Base-by-base conservation (phyloP, 2,113 vertebrate genomes). In the Mystacornis crossleyi region DNA sequence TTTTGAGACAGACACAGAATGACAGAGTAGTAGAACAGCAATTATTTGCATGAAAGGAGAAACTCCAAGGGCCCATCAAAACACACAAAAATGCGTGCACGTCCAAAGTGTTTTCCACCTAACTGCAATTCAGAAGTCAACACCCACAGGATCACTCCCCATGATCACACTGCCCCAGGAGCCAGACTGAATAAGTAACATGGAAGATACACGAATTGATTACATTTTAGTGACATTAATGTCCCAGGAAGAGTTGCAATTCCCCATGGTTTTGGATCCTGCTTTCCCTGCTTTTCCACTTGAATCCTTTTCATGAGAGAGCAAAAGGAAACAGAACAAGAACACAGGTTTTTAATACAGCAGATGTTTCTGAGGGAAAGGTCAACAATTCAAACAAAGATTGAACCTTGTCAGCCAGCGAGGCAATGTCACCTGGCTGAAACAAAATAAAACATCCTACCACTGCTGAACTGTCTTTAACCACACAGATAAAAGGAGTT, bases 41-140 rank as follows among this genome's bases (percentile, higher is more conserved):
- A 80, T 55, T 36, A 21, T 10, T 29, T 24, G 16, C 64, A n/a
- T 21, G 50, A 90, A 69, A 83, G 38, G 20, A 43, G 3, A 69
- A 66, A 45, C 19, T 67, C 23, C 25, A 58, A 58, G 19, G 19
- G 3, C 18, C 9, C 29, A 36, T 8, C n/a, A 43, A 14, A 24
- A 86, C 70, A 65, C 2, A 54, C n/a, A 54, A 34, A 21, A 0
- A 23, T 0, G 0, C 11, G 17, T 11, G 9, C 20, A 6, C 0
- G 4, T 26, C 31, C 4, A 1, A 34, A 78, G 58, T 3, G 18
- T 25, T 50, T 50, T n/a, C 29, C 14, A 66, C 14, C 43, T 1
- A n/a, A 28, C 25, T 17, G 42, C 20, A 83, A 11, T 14, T 34
- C 55, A 79, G n/a, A 89, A 55, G 18, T 4, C 36, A 58, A 28